phyloP scores from a whole-genome alignment of 2,113 vertebrate species.

The Lophura nycthemera region DNA sequence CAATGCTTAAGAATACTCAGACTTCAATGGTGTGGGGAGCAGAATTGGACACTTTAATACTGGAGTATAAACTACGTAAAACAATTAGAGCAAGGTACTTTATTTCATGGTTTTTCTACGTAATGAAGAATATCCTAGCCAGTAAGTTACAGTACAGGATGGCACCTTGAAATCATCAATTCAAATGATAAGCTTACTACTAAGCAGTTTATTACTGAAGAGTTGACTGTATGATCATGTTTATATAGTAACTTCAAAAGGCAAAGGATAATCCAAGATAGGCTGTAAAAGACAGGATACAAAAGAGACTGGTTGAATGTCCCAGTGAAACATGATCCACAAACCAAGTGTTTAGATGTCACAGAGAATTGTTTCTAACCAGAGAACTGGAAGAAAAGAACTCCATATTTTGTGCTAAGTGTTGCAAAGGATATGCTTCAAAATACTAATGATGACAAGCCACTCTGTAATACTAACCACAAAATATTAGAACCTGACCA shows the following conservation, averaged over 20 bases:
- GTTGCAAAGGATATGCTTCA: too few relatives aligned
- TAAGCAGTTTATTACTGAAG: background rate
- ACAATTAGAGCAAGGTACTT: background rate
- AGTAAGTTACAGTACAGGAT: background rate
- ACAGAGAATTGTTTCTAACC: too few relatives aligned
- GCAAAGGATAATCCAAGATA: background rate
- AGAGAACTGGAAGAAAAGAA: too few relatives aligned
- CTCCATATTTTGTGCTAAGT: too few relatives aligned
- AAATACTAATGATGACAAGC: too few relatives aligned
- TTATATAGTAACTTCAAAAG: background rate
- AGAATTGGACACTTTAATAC: background rate
- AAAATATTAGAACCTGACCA: background rate
- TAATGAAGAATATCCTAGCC: background rate
- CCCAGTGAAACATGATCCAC: too few relatives aligned
- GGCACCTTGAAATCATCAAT: background rate
- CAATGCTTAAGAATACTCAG: background rate
- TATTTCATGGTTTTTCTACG: background rate
- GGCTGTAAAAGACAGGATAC: background rate
- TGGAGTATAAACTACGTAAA: rapidly evolving
- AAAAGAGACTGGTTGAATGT: background rate
- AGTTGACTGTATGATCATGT: rapidly evolving
- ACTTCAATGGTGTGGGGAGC: background rate
- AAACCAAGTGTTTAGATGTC: too few relatives aligned
- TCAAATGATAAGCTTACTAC: background rate
- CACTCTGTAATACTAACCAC: too few relatives aligned